A percentile compares a stretch with the other conserved stretches of the same genome.
Conservation (phyloP, 1,140 invertebrate genomes). For the Ptiloglossa arizonensis region DNA sequence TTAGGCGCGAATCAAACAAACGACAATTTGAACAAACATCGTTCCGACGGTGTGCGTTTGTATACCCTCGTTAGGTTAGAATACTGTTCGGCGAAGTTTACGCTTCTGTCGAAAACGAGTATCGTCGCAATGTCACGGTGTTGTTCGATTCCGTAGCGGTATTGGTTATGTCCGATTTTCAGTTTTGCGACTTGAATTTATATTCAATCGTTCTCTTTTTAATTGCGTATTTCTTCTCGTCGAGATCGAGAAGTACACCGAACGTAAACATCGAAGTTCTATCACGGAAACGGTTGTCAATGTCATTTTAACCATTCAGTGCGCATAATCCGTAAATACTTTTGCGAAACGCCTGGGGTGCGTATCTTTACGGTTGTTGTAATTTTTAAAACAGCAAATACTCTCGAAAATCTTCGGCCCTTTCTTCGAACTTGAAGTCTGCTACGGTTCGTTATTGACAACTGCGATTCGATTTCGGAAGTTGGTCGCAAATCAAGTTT, state of each 20-base stretch:
- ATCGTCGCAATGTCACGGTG: neutral
- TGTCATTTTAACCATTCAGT: no score
- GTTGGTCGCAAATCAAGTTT: neutral
- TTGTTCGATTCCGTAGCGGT: neutral
- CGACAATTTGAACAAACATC: constrained; percentile 18
- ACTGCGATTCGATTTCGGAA: neutral
- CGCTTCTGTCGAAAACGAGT: neutral
- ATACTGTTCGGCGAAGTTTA: neutral
- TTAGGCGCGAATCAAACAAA: constrained; percentile 13
- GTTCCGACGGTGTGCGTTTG: neutral
- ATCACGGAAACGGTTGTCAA: neutral
- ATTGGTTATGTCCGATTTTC: neutral
- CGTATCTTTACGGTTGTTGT: neutral
- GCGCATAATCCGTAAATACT: no score
- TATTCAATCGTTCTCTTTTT: neutral
- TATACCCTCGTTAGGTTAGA: constrained; percentile 24
- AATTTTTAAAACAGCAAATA: no score
- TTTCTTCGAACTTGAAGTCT: neutral
- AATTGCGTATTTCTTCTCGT: neutral
- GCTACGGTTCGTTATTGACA: neutral
- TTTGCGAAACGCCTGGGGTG: neutral
- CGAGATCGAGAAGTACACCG: neutral
- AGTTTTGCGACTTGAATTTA: neutral
- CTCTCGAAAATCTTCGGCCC: neutral
- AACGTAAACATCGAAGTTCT: neutral